Evolutionary conservation across 2,888 invertebrate species (phyloP).

Genomic region (Athetis lepigone): DNA sequence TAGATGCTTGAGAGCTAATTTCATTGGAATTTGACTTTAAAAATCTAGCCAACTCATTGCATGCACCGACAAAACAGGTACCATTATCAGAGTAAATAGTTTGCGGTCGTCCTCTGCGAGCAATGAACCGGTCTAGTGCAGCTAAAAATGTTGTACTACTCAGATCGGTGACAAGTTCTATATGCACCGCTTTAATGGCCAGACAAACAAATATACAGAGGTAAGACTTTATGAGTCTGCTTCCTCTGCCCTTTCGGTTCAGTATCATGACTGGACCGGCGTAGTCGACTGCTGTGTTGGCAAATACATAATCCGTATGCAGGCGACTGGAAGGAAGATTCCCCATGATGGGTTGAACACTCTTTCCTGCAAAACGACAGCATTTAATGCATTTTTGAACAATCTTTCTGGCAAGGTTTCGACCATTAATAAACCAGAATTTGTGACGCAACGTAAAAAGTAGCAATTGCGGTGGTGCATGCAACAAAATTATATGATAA

Average conservation of each 20-base stretch:
- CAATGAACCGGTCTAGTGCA: slow-evolving; percentile 12
- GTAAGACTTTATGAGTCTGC: slow-evolving; percentile 9
- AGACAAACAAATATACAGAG: slow-evolving; percentile 16
- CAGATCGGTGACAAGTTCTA: slow-evolving; percentile 18
- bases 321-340: slow-evolving; percentile 14
- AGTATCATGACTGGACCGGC: too few species aligned
- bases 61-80: slow-evolving; percentile 13
- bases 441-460: slow-evolving; percentile 6
- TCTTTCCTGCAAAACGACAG: too few species aligned
- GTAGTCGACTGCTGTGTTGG: too few species aligned
- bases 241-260: too few species aligned
- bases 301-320: too few species aligned
- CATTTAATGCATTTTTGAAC: too few species aligned
- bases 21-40: slow-evolving; percentile 5
- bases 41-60: slow-evolving; percentile 19
- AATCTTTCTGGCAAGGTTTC: slow-evolving; percentile 12
- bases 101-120: slow-evolving; percentile 13
- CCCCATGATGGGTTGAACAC: neutral
- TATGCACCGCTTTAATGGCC: slow-evolving; percentile 12
- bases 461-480: slow-evolving; percentile 11
- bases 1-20: slow-evolving; percentile 5
- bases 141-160: slow-evolving; percentile 13
- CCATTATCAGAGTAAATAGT: slow-evolving; percentile 20
- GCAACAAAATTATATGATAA: slow-evolving; percentile 9
- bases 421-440: slow-evolving; percentile 9